Conservation (phyloP, 2,888 invertebrate genomes). For the Acleris cristana region DNA sequence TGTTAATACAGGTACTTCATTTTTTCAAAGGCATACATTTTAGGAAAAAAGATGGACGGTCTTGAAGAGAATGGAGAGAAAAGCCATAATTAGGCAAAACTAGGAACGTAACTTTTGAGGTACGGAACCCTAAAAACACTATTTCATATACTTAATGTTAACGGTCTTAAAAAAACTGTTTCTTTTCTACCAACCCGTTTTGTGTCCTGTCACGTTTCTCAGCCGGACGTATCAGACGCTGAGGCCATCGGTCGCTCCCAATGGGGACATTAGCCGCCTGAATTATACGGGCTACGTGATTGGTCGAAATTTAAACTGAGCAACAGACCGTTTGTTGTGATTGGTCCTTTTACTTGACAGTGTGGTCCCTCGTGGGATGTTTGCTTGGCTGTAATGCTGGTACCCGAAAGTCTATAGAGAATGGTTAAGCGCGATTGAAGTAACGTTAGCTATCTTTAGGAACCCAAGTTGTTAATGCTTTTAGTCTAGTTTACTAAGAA, state of each 20-base stretch:
- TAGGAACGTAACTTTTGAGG: too few relatives aligned
- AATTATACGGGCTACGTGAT: slow-evolving; percentile 20
- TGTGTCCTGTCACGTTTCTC: slow-evolving; percentile 8
- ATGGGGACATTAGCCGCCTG: slow-evolving; percentile 15
- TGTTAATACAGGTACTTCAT: too few relatives aligned
- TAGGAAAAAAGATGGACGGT: too few relatives aligned
- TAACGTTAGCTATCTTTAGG: not conserved
- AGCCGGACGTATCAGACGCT: slow-evolving; percentile 13
- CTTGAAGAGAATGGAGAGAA: too few relatives aligned
- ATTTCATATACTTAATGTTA: too few relatives aligned
- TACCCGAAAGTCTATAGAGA: not conserved
- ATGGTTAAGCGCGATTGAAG: not conserved
- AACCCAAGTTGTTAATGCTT: too few relatives aligned
- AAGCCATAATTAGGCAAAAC: too few relatives aligned
- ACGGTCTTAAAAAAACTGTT: not conserved
- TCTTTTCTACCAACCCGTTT: not conserved
- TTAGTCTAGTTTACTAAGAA: too few relatives aligned
- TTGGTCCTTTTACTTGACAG: slow-evolving; percentile 4
- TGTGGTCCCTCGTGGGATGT: not conserved
- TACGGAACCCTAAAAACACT: too few relatives aligned
- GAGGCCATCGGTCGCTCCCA: slow-evolving; percentile 18
- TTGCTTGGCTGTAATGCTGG: not conserved
- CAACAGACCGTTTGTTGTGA: slow-evolving; percentile 7
- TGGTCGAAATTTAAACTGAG: slow-evolving; percentile 20
- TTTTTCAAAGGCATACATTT: too few relatives aligned